Evolutionary conservation across 2,888 invertebrate species (phyloP), one percentile per base, ranked within the genome.

Genomic region (Spodoptera littoralis): DNA sequence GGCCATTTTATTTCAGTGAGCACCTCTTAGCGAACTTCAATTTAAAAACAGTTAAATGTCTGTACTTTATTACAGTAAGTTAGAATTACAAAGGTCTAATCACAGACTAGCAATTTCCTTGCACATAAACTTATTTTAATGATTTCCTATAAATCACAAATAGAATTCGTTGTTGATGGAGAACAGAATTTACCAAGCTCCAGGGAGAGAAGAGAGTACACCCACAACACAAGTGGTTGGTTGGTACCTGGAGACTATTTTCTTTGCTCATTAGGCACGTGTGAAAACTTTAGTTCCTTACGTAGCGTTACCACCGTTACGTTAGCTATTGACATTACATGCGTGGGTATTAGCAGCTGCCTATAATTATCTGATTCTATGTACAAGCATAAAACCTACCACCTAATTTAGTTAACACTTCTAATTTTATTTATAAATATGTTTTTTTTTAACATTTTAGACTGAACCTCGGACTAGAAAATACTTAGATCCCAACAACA

Each of bases 261-360:
- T 67, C 67, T 68, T 73, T 58, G 60, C 64, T 75, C 79, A 82
- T 84, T 83, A 84, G 80, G 84, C 82, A 86, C 82, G 85, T 88
- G 88, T 85, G 89, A 88, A 85, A 82, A 83, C 75, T 77, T 82
- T 81, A 75, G 77, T 84, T 84, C 82, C 83, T 83, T 82, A 77
- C 71, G 43, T 61, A 48, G 76, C 78, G 77, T 81, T 73, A 82
- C 77, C 77, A 83, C 88, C 87, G 87, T 89, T 88, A 88, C 73
- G 76, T 83, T 81, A 76, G 70, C 76, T 84, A 82, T 86, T 84
- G 81, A 84, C 84, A 60, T 73, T 56, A 45, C 47, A 81, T 83
- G 79, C 77, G 76, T 73, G 76, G 64, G 79, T 80, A 85, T 86
- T 85, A 85, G 83, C 80, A 80, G 54, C 59, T 70, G 64, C 64